phyloP scores from a whole-genome alignment of 2,888 invertebrate species.

The Mactromeris polynyma region DNA sequence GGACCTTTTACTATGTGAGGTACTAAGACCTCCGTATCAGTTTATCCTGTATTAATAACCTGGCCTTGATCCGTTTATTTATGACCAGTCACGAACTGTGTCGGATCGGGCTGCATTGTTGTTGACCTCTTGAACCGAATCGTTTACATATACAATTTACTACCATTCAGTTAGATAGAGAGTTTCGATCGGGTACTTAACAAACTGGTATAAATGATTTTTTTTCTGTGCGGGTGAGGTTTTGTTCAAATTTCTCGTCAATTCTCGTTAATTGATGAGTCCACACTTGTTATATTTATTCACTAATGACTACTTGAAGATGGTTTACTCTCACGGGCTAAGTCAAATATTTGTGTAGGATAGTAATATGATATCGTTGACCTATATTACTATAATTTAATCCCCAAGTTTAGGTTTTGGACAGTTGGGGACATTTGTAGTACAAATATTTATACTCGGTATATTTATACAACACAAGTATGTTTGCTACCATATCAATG shows the following conservation, averaged over 20 bases:
- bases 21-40: no score
- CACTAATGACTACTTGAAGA: not conserved
- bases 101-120: no score
- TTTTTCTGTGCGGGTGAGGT: not conserved
- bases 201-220: not conserved
- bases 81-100: no score
- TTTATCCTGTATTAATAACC: no score
- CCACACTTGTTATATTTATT: not conserved
- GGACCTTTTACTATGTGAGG: no score
- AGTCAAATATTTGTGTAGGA: not conserved
- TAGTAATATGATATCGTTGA: not conserved
- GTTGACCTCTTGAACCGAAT: not conserved
- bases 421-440: not conserved
- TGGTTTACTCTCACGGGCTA: not conserved
- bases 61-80: no score
- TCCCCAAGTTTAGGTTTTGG: not conserved
- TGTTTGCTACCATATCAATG: not conserved
- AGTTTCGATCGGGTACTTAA: not conserved
- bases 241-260: not conserved
- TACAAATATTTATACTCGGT: not conserved
- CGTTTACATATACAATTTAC: not conserved
- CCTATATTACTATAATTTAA: not conserved
- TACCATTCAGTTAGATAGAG: not conserved
- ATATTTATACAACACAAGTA: not conserved
- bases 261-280: not conserved